Evolutionary conservation across 2,113 vertebrate genomes (phyloP).

Genomic region (Scomber colias): DNA sequence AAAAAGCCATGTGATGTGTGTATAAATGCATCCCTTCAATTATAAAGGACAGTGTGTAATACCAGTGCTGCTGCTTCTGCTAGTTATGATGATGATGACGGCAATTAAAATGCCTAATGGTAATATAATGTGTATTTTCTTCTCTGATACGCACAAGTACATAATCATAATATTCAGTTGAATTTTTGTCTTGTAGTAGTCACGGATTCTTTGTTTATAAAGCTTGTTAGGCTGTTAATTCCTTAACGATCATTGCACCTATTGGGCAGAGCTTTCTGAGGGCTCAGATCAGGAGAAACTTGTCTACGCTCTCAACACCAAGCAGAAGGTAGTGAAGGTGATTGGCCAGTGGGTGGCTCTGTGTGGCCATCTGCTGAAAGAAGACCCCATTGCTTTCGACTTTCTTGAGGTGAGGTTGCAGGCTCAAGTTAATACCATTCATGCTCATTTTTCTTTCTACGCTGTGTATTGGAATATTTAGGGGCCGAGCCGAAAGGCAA

Average conservation of each 20-base stretch:
- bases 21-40: no score
- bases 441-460: not conserved
- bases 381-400: conserved; percentile 85
- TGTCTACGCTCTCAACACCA: conserved; percentile 87
- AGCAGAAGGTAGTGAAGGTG: conserved; percentile 92
- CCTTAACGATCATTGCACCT: conserved; percentile 89
- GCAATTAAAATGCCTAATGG: not conserved
- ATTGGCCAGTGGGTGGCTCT: conserved; percentile 93
- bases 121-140: no score
- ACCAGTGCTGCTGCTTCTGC: not conserved
- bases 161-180: no score
- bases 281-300: conserved; percentile 91
- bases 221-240: not conserved
- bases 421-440: not conserved
- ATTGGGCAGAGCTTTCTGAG: conserved; percentile 87
- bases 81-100: not conserved
- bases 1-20: no score
- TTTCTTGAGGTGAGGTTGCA: conserved; percentile 90
- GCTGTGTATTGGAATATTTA: not conserved
- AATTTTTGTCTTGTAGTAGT: not conserved
- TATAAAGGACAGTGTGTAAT: conserved; percentile 27
- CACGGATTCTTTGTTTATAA: not conserved
- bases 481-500: no score
- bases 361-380: conserved; percentile 87
- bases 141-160: no score